Percentiles rank a stretch among this genome's conserved stretches.
These are phyloP conservation scores for Pteria penguin DNA, from an alignment of 2,888 invertebrate genomes.

Conservation along the genomic window DNA sequence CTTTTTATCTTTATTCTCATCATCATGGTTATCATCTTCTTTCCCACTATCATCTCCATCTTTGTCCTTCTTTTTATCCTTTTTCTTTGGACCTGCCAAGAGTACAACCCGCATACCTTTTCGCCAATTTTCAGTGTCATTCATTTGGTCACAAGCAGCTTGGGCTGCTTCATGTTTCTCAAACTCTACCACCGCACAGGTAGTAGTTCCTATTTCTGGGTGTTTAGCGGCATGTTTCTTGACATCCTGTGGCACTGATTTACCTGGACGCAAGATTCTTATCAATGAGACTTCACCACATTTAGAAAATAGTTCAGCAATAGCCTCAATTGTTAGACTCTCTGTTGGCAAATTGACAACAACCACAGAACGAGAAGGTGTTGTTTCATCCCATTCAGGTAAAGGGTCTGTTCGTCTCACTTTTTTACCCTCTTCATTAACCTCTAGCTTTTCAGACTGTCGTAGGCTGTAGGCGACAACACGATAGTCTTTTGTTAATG, in stretches of 20 bases:
- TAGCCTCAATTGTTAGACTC: slow-evolving; percentile 91
- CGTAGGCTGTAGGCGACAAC: slow-evolving; percentile 92
- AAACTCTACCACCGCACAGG: slow-evolving; percentile 94
- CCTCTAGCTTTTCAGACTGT: slow-evolving; percentile 89
- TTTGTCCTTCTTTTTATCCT: slow-evolving; percentile 54
- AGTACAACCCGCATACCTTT: slow-evolving; percentile 78
- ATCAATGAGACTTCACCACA: slow-evolving; percentile 95
- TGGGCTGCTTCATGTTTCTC: slow-evolving; percentile 92
- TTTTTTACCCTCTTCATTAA: slow-evolving; percentile 95
- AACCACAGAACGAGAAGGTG: slow-evolving; percentile 94
- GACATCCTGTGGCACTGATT: slow-evolving; percentile 93
- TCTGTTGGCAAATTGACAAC: slow-evolving; percentile 92
- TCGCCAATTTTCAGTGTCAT: slow-evolving; percentile 77
- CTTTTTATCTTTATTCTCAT: slow-evolving; percentile 67
- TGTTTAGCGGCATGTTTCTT: slow-evolving; percentile 94
- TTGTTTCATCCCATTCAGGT: slow-evolving; percentile 94
- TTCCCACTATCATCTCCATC: slow-evolving; percentile 57
- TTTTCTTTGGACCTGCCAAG: slow-evolving; percentile 69
- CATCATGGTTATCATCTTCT: slow-evolving; percentile 63
- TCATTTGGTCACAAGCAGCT: slow-evolving; percentile 85
- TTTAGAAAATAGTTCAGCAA: slow-evolving; percentile 92
- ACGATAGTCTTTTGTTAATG: slow-evolving; percentile 95
- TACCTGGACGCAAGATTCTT: slow-evolving; percentile 92
- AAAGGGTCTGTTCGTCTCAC: slow-evolving; percentile 90
- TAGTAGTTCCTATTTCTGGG: slow-evolving; percentile 90